These are phyloP conservation scores for Eulemur mongoz DNA, from an alignment of 2,797 vertebrate species.

Conservation along the genomic window DNA sequence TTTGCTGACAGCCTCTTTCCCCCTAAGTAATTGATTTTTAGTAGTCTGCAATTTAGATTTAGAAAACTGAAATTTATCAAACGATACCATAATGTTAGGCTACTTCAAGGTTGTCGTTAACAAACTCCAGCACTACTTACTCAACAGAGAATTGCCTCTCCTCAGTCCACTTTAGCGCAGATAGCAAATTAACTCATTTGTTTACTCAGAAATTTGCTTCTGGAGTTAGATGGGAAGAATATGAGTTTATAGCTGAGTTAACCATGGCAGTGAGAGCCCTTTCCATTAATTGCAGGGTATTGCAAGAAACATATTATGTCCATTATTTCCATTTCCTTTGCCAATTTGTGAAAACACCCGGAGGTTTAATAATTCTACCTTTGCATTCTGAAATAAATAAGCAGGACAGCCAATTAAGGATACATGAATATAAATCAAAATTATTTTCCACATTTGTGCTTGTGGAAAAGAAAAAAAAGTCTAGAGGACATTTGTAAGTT, in stretches of 20 bases:
- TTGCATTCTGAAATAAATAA: conserved; percentile 71
- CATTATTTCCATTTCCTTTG: conserved; percentile 68
- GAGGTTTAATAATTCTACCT: conserved; percentile 70
- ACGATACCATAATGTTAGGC: conserved; percentile 38
- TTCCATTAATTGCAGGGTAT: conserved; percentile 68
- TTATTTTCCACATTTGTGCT: conserved; percentile 49
- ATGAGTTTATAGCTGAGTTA: conserved; percentile 64
- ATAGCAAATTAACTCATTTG: conserved; percentile 73
- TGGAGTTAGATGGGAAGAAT: conserved; percentile 51
- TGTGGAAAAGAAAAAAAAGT: not conserved
- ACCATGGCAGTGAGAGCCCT: conserved; percentile 52
- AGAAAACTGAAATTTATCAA: conserved; percentile 39
- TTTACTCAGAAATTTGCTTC: conserved; percentile 70
- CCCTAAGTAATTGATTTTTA: conserved; percentile 55
- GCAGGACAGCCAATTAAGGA: conserved; percentile 62
- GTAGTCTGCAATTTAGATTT: conserved; percentile 59
- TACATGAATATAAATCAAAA: conserved; percentile 60
- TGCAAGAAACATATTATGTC: conserved; percentile 27
- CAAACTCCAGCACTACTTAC: conserved; percentile 38
- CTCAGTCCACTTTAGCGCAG: conserved; percentile 59
- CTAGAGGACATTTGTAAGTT: conserved; percentile 19
- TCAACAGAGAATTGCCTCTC: conserved; percentile 63
- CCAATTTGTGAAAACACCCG: conserved; percentile 64
- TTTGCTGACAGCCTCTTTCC: conserved; percentile 37
- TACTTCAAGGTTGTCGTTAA: conserved; percentile 67